These are phyloP conservation scores for Labrus mixtus DNA, from an alignment of 2,113 vertebrate species.

Conservation along the genomic window DNA sequence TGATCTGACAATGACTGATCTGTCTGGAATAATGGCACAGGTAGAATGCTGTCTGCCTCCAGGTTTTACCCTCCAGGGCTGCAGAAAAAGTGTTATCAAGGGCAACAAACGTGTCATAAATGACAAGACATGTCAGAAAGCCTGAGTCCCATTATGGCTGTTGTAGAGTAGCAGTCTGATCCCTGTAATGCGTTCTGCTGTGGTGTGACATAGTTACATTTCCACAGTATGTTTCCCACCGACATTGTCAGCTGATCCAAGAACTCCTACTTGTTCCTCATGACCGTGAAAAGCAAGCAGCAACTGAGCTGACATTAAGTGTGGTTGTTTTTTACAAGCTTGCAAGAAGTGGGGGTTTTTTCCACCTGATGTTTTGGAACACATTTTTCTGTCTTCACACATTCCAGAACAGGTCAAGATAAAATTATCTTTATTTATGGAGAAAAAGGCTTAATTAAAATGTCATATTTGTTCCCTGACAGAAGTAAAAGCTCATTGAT, in stretches of 20 bases:
- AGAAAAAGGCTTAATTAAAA: too few species aligned
- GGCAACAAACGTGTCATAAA: constrained; percentile 12
- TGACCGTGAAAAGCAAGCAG: too few species aligned
- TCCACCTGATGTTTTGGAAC: too few species aligned
- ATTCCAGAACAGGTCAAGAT: too few species aligned
- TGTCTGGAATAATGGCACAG: neutral
- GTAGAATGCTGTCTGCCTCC: constrained; percentile 9
- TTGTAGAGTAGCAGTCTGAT: neutral
- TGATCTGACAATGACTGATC: neutral
- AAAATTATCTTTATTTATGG: too few species aligned
- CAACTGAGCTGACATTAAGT: neutral
- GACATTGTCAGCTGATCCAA: constrained; percentile 4
- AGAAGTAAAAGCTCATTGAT: too few species aligned
- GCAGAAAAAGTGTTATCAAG: constrained; percentile 14
- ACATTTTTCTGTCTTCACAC: too few species aligned
- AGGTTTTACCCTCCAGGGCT: neutral
- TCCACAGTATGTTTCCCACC: neutral
- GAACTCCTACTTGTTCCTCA: too few species aligned
- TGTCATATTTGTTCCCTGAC: too few species aligned
- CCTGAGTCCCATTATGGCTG: neutral
- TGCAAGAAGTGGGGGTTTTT: too few species aligned
- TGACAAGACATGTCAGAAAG: constrained; percentile 4
- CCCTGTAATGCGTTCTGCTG: neutral
- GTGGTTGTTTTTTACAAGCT: neutral
- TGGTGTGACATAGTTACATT: neutral